These are phyloP conservation scores for Philonicus albiceps DNA, from an alignment of 2,888 invertebrate genomes.

Conservation along the genomic window DNA sequence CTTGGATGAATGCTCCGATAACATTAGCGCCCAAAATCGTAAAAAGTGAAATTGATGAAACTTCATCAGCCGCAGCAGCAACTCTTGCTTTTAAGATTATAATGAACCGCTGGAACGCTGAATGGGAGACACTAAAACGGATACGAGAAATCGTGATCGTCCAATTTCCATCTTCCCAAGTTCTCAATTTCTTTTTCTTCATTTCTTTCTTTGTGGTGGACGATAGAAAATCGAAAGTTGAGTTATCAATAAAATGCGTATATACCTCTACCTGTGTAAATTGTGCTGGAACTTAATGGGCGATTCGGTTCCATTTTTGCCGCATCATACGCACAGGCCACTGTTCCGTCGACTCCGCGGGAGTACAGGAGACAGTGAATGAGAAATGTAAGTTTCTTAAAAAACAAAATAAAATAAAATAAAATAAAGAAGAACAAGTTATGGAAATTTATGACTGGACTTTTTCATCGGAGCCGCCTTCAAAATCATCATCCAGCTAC, in stretches of 20 bases:
- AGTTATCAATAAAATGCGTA: conserved; percentile 26
- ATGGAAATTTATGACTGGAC: not conserved
- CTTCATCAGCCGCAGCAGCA: conserved; percentile 40
- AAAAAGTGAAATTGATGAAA: conserved; percentile 46
- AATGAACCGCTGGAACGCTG: conserved; percentile 18
- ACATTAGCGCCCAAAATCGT: conserved; percentile 42
- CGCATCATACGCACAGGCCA: not conserved
- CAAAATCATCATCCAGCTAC: not conserved
- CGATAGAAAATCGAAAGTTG: conserved; percentile 39
- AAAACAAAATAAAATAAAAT: too few relatives aligned
- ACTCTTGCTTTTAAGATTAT: conserved; percentile 44
- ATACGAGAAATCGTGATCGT: conserved; percentile 43
- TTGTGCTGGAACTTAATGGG: not conserved
- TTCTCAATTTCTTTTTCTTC: conserved; percentile 39
- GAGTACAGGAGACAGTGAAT: not conserved
- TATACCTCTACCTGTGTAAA: not conserved
- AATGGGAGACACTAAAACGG: conserved; percentile 38
- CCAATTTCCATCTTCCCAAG: conserved; percentile 41
- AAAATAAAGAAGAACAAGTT: too few relatives aligned
- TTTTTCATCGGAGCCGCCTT: not conserved
- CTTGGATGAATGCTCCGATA: not conserved
- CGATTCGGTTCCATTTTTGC: not conserved
- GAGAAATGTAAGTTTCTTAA: not conserved
- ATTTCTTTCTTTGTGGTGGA: conserved; percentile 19
- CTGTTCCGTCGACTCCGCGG: not conserved